phyloP scores from a whole-genome alignment of 2,888 invertebrate species.

The Taenaris catops region DNA sequence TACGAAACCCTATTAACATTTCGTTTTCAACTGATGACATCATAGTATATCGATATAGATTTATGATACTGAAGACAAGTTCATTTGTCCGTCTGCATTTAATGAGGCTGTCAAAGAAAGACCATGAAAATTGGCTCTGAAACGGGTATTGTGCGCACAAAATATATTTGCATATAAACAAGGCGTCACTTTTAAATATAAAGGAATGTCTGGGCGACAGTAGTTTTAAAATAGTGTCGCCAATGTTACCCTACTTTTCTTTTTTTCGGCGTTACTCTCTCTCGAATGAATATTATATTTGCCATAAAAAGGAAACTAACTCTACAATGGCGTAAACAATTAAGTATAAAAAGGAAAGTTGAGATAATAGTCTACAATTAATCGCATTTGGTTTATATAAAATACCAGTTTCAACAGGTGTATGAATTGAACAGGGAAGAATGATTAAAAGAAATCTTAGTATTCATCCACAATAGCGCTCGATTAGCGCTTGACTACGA shows the following conservation, averaged over 20 bases:
- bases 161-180: slow-evolving; percentile 33
- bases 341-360: slow-evolving; percentile 1
- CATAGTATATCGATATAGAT: too few relatives aligned
- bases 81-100: slow-evolving; percentile 35
- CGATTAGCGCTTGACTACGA: too few relatives aligned
- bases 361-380: background rate
- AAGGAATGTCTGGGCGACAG: slow-evolving; percentile 18
- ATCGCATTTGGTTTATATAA: too few relatives aligned
- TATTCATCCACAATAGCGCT: too few relatives aligned
- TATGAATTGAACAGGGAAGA: too few relatives aligned
- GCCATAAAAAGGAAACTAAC: slow-evolving; percentile 8
- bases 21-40: too few relatives aligned
- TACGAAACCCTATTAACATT: too few relatives aligned
- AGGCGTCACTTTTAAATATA: slow-evolving; percentile 25
- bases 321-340: background rate
- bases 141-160: slow-evolving; percentile 40
- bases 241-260: slow-evolving; percentile 21
- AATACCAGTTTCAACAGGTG: too few relatives aligned
- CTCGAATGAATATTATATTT: slow-evolving; percentile 3
- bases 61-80: too few relatives aligned
- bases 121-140: slow-evolving; percentile 53
- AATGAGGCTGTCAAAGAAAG: slow-evolving; percentile 39
- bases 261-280: slow-evolving; percentile 13
- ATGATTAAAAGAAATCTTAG: too few relatives aligned
- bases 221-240: slow-evolving; percentile 13